These are phyloP conservation scores for Acyrthosiphon pisum DNA, from an alignment of 1,140 invertebrate genomes.

Conservation along the genomic window DNA sequence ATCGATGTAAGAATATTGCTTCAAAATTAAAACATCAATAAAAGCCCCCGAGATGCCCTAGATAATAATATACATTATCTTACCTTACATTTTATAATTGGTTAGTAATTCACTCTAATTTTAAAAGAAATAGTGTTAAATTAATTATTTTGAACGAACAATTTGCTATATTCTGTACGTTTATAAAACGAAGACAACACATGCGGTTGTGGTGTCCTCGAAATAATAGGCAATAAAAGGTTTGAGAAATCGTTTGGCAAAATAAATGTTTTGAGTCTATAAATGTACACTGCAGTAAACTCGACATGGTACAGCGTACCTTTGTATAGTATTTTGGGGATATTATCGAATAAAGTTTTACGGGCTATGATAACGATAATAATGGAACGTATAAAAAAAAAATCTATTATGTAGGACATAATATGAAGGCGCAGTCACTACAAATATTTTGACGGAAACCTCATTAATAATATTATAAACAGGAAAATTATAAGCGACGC, in stretches of 20 bases:
- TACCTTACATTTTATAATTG: no score
- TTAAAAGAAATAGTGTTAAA: no score
- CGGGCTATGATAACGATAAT: background rate
- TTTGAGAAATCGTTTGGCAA: background rate
- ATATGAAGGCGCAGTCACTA: background rate
- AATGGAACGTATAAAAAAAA: background rate
- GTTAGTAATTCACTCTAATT: no score
- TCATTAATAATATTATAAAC: conserved; percentile 54
- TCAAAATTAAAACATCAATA: no score
- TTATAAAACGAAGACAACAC: no score
- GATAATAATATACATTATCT: no score
- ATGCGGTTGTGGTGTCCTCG: no score
- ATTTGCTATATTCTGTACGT: no score
- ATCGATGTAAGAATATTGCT: no score
- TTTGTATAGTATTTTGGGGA: background rate
- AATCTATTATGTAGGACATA: background rate
- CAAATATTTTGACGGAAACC: conserved; percentile 34
- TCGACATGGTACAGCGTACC: background rate
- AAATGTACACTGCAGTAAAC: background rate
- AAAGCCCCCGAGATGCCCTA: no score
- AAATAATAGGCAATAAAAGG: background rate
- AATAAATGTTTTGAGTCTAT: background rate
- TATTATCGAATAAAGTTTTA: background rate
- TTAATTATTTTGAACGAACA: no score
- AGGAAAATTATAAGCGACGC: background rate